Conservation (phyloP, 2,797 vertebrate species). For the Cyclura pinguis region DNA sequence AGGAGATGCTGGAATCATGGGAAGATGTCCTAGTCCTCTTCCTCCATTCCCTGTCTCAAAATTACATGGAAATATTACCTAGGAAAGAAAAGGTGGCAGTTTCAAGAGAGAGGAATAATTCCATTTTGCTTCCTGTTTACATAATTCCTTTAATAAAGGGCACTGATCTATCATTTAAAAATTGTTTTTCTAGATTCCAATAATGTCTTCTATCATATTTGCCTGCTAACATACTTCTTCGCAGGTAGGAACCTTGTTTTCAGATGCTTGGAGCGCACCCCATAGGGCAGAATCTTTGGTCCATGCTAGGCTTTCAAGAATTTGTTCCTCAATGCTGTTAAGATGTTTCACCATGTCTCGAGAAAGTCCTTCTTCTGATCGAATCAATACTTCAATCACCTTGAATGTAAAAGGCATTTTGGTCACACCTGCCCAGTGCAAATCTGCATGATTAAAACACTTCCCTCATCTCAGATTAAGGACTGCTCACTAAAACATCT, state of each 20-base stretch:
- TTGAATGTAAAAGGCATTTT: slow-evolving; percentile 64
- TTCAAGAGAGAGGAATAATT: slow-evolving; percentile 9
- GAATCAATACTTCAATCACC: slow-evolving; percentile 98
- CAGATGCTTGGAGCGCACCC: slow-evolving; percentile 85
- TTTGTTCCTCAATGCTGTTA: slow-evolving; percentile 95
- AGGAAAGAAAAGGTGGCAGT: slow-evolving; percentile 47
- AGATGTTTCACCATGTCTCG: slow-evolving; percentile 98
- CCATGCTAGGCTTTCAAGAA: slow-evolving; percentile 95
- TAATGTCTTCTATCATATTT: background rate
- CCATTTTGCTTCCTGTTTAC: background rate
- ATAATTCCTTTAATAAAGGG: background rate
- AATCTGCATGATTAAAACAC: background rate
- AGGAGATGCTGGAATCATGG: slow-evolving; percentile 91
- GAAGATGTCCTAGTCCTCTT: slow-evolving; percentile 84
- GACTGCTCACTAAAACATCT: background rate
- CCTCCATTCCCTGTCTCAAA: slow-evolving; percentile 86
- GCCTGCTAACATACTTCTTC: slow-evolving; percentile 87
- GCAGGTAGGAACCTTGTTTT: slow-evolving; percentile 90
- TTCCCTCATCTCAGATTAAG: background rate
- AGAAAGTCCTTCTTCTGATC: slow-evolving; percentile 95
- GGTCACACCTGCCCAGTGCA: background rate
- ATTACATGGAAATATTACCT: slow-evolving; percentile 95
- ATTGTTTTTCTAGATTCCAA: background rate
- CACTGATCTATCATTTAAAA: background rate
- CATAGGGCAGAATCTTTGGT: slow-evolving; percentile 88